A percentile compares a stretch with the other conserved stretches of the same genome.
These are phyloP conservation scores for Drosophila obscura DNA, from an alignment of 1,140 invertebrate species.

Conservation along the genomic window DNA sequence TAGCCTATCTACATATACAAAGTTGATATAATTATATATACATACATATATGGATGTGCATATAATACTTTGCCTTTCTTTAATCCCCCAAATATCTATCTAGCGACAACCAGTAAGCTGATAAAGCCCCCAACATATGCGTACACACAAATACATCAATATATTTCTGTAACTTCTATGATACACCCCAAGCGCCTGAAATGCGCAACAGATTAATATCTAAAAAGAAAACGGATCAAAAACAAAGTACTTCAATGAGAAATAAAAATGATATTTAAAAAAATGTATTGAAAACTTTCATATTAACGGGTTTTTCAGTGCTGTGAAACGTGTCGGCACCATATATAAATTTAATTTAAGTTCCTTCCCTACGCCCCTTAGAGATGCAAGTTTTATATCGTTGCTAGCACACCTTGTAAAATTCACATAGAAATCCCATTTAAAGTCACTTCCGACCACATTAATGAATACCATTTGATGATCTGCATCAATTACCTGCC, in stretches of 20 bases:
- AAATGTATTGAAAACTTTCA: slow-evolving; percentile 13
- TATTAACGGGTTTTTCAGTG: not conserved
- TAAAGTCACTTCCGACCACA: no score
- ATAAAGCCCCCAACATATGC: slow-evolving; percentile 28
- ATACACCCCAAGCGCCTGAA: slow-evolving; percentile 64
- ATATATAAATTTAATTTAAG: no score
- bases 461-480: no score
- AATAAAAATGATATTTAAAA: slow-evolving; percentile 75
- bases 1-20: slow-evolving; percentile 18
- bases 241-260: slow-evolving; percentile 73
- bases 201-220: slow-evolving; percentile 73
- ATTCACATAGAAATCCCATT: no score
- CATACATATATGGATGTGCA: slow-evolving; percentile 53
- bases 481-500: no score
- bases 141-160: slow-evolving; percentile 62
- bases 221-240: slow-evolving; percentile 71
- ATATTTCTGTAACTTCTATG: slow-evolving; percentile 80
- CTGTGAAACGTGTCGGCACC: no score
- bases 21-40: slow-evolving; percentile 23
- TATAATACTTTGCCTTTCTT: slow-evolving; percentile 42
- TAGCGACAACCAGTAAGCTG: slow-evolving; percentile 41
- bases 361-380: no score
- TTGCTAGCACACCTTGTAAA: no score
- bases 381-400: no score
- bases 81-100: slow-evolving; percentile 35